phyloP scores from a whole-genome alignment of 2,797 vertebrate genomes.

The Zalophus californianus region DNA sequence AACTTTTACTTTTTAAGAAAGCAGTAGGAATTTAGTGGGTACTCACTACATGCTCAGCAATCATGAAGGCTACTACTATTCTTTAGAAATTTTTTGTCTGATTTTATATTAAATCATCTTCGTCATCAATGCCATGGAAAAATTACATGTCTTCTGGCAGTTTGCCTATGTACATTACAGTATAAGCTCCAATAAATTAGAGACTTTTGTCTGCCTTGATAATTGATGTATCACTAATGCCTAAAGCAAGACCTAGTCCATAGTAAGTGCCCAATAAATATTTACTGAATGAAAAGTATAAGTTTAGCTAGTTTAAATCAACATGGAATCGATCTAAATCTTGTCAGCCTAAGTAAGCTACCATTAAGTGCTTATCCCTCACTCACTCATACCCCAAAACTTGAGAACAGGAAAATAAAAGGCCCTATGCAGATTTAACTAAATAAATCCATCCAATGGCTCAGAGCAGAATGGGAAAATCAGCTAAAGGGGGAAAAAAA shows the following conservation, averaged over 20 bases:
- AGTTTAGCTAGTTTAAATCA: constrained; percentile 14
- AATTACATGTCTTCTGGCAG: not conserved
- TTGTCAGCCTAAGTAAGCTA: not conserved
- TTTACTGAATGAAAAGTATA: constrained; percentile 4
- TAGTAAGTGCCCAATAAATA: constrained; percentile 8
- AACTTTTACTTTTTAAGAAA: not conserved
- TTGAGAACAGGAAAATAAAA: constrained; percentile 25
- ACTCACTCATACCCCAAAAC: not conserved
- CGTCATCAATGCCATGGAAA: not conserved
- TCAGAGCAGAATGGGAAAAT: constrained; percentile 40
- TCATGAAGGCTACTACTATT: not conserved
- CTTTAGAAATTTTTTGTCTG: not conserved
- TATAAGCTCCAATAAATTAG: not conserved
- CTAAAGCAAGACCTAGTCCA: not conserved
- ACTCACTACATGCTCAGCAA: not conserved
- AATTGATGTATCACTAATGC: not conserved
- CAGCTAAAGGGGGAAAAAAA: not conserved
- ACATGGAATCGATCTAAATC: not conserved
- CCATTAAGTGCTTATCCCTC: not conserved
- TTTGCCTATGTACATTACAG: not conserved
- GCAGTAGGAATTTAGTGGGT: not conserved
- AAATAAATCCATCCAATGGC: not conserved
- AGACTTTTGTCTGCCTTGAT: constrained; percentile 15
- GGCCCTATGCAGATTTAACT: not conserved
- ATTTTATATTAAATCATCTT: constrained; percentile 39